Base-by-base conservation (phyloP, 2,113 vertebrate genomes). In the Aleadryas rufinucha region DNA sequence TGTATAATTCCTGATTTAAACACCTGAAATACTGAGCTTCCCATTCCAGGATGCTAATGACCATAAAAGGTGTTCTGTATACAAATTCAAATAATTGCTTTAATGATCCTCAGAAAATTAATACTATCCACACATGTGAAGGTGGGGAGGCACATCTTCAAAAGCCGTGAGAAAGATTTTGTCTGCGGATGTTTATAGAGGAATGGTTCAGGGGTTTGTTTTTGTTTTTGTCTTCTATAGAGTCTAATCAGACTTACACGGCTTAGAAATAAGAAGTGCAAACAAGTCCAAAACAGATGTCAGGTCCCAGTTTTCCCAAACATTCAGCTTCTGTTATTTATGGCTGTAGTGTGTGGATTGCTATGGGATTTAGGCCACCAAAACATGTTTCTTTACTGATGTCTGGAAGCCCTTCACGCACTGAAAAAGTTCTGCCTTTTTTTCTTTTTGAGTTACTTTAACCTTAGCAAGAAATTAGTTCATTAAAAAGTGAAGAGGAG, bases 401-500 rank as follows among this genome's bases (percentile, higher is more conserved):
- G 1, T 49, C 16, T 64, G 19, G 28, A 54, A 81, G 50, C 24
- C 30, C 21, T 82, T 69, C 16, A 30, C 17, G 15, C 8, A 18
- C 45, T 79, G 59, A 30, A 78, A 68, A 70, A 61, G 33, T 89
- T 93, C 77, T 85, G 11, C 17, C 35, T 77, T 78, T 69, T 90
- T 84, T 65, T 30, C 3, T 84, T 89, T 89, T 85, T 72, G 71
- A 45, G n/a, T 61, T 95, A 49, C 39, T 74, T 81, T 44, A 87
- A 84, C 53, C 56, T 88, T 68, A 93, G 59, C 10, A 75, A 93
- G 74, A 95, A 91, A 97, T 91, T 75, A 91, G 60, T 84, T 87
- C 76, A 94, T 96, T 83, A 96, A 96, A 92, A 96, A 96, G 66
- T 89, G 80, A 95, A 74, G 41, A 88, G 21, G 39, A 68, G 15